These are phyloP conservation scores for Homarus gammarus DNA, from an alignment of 2,888 invertebrate genomes.

Conservation along the genomic window DNA sequence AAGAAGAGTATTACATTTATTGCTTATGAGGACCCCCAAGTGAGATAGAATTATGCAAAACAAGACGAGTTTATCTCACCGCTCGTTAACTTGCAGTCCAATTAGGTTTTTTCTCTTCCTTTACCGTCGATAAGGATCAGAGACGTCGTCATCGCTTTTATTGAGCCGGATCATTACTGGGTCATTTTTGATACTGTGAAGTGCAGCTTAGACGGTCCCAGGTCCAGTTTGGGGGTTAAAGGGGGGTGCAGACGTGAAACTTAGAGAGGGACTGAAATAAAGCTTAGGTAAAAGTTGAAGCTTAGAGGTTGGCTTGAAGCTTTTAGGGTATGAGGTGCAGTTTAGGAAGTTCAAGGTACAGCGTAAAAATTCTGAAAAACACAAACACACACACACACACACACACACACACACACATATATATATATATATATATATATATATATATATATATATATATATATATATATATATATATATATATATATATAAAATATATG, in stretches of 20 bases:
- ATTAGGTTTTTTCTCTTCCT: not conserved
- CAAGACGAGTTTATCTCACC: no score
- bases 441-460: constrained; percentile 1
- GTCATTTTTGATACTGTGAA: not conserved
- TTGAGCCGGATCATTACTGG: not conserved
- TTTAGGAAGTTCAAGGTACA: no score
- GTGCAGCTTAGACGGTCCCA: no score
- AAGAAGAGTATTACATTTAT: not conserved
- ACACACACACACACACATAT: no score
- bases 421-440: constrained; percentile 1
- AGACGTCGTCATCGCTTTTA: not conserved
- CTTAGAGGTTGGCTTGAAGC: no score
- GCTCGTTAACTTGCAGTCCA: constrained; percentile 24
- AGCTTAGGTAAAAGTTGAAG: no score
- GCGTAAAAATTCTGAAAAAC: no score
- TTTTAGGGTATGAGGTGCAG: no score
- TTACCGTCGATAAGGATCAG: constrained; percentile 8
- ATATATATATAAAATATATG: not conserved
- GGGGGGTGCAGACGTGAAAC: no score
- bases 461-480: constrained; percentile 2
- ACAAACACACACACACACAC: not conserved
- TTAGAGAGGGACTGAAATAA: no score
- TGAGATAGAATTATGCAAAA: no score
- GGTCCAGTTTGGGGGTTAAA: no score
- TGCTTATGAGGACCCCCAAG: not conserved